Base-by-base conservation (phyloP, 1,140 invertebrate species). In the Steinernema khuongi region DNA sequence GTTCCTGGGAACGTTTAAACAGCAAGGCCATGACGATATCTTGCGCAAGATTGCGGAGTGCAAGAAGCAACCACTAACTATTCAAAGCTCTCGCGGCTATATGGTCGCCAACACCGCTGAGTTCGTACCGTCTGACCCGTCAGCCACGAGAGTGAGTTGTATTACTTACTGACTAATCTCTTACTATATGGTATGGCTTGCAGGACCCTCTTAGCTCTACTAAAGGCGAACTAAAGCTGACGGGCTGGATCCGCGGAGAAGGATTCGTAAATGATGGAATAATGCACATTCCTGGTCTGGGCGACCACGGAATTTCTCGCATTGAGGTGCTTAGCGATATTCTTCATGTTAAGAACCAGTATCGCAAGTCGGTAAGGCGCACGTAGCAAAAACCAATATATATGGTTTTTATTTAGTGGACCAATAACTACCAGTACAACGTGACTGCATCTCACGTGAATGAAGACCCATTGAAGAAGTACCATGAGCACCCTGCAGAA, bases 261-360 rank as follows among this genome's bases (percentile, higher is more conserved):
- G 87, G 91, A 7, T 87, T 95, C 43, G 91, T 91, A 85, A 93
- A 92, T 0, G 96, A 97, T 88, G 88, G 90, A 77, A 87, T 97
- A 66, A 87, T 98, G 43, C 92, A 98, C 83, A 90, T 98, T 68
- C 90, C 92, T 68, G 94, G 93, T 0, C 90, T 93, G 83, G 94
- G 94, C 41, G 92, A 95, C 83, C 97, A 91, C 86, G 94, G 96
- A 88, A 90, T 97, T 89, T 88, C 87, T 1, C 89, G 91, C 85
- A 93, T 97, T 77, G 90, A 91, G 87, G 88, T 89, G 0, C 85
- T 88, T 0, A 85, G 87, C 72, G 92, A 96, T 89, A n/a, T 92
- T 92, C 1, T 90, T 68, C 41, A 91, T 86, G 89, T 90, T 73
- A 81, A 91, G n/a, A 88, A 89, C 17, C 43, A 30, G 29, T 31